Conservation (phyloP, 2,888 invertebrate species). For the Erebia ligea region DNA sequence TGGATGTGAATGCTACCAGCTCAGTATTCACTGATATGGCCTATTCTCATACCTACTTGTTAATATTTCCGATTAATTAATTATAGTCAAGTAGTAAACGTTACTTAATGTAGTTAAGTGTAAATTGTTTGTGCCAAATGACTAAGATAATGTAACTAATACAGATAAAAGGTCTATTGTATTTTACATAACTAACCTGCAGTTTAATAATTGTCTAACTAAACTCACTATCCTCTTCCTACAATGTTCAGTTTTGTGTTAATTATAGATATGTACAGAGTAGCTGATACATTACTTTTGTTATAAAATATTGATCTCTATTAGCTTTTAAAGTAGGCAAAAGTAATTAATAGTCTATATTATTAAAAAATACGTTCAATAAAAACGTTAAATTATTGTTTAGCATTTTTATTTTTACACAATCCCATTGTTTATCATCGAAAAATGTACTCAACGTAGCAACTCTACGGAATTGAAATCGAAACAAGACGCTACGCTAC, state of each 20-base stretch:
- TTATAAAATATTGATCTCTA: slow-evolving; percentile 61
- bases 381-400: slow-evolving; percentile 74
- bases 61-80: not conserved
- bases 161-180: slow-evolving; percentile 16
- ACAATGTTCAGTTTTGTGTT: slow-evolving; percentile 34
- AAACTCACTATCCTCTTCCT: slow-evolving; percentile 40
- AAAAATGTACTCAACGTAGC: not conserved
- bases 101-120: slow-evolving; percentile 30
- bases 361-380: slow-evolving; percentile 72
- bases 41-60: not conserved
- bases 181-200: slow-evolving; percentile 14
- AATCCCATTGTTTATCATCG: not conserved
- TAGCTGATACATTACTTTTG: slow-evolving; percentile 52
- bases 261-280: slow-evolving; percentile 48
- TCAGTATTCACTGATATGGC: slow-evolving; percentile 13
- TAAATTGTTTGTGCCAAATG: slow-evolving; percentile 46
- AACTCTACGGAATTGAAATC: not conserved
- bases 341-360: slow-evolving; percentile 72
- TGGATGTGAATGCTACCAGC: slow-evolving; percentile 56
- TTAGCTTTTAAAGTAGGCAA: slow-evolving; percentile 64
- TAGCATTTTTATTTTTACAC: slow-evolving; percentile 48
- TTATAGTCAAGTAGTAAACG: slow-evolving; percentile 15
- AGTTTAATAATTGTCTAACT: slow-evolving; percentile 34
- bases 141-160: slow-evolving; percentile 12
- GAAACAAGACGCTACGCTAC: not conserved